phyloP scores from a whole-genome alignment of 1,140 invertebrate species.

The Solenopsis invicta region DNA sequence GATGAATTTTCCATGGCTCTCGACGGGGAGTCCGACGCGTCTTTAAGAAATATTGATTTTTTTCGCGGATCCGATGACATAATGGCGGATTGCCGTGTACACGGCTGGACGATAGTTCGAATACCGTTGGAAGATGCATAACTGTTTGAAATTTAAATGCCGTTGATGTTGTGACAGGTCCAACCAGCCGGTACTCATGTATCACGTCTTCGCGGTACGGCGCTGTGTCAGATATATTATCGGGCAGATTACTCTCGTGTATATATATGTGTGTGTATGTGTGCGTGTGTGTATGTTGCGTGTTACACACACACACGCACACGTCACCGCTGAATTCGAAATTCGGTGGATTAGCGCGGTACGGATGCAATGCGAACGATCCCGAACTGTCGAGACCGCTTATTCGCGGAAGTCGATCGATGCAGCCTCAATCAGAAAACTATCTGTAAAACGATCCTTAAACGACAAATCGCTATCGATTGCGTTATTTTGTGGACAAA shows the following conservation, averaged over 20 bases:
- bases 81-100: conserved; percentile 58
- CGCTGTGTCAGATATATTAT: conserved; percentile 61
- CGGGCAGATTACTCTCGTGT: conserved; percentile 43
- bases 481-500: neutral
- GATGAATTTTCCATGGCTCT: conserved; percentile 2
- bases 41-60: conserved; percentile 71
- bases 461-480: conserved; percentile 8
- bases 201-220: conserved; percentile 67
- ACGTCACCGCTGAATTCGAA: conserved; percentile 24
- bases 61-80: conserved; percentile 58
- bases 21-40: conserved; percentile 38
- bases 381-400: neutral
- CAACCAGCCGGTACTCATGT: conserved; percentile 70
- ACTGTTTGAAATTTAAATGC: conserved; percentile 78
- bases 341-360: conserved; percentile 11
- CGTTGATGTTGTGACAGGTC: conserved; percentile 75
- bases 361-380: neutral
- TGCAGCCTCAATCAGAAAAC: neutral
- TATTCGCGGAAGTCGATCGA: conserved; percentile 23
- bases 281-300: neutral
- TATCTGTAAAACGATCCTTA: conserved; percentile 2
- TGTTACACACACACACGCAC: neutral
- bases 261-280: neutral
- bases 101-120: neutral
- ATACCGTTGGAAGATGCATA: conserved; percentile 73